These are phyloP conservation scores for Pardalotus punctatus DNA, from an alignment of 2,113 vertebrate genomes.

Conservation along the genomic window DNA sequence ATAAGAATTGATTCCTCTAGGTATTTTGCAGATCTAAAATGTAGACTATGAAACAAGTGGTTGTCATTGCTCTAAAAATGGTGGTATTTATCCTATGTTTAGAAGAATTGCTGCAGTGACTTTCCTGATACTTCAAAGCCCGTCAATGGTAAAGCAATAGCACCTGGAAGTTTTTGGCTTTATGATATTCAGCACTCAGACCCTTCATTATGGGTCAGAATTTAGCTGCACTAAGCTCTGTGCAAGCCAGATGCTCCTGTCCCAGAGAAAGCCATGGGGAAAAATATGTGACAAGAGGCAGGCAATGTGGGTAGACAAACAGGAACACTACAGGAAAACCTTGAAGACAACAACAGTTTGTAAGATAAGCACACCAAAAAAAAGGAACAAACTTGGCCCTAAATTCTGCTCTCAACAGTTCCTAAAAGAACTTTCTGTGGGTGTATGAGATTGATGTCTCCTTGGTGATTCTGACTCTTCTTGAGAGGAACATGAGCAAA, in stretches of 20 bases:
- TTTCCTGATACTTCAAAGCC: neutral
- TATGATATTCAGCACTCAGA: neutral
- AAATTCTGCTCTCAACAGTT: neutral
- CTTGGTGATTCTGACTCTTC: neutral
- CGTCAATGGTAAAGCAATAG: neutral
- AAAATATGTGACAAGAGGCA: neutral
- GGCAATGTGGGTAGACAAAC: neutral
- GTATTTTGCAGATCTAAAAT: neutral
- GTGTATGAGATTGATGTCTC: fast-evolving
- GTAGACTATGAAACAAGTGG: neutral
- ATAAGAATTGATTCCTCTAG: neutral
- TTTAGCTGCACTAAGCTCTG: neutral
- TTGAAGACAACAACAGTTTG: neutral
- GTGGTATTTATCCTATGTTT: neutral
- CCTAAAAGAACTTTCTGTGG: neutral
- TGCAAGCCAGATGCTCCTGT: neutral
- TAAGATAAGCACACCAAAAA: neutral
- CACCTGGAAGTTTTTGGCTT: neutral
- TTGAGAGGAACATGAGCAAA: neutral
- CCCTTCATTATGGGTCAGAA: neutral
- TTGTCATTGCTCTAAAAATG: neutral
- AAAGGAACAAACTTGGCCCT: neutral
- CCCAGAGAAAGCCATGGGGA: neutral
- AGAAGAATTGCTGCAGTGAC: neutral
- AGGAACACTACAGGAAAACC: neutral